These are phyloP conservation scores for Platorchestia sp. DNA, from an alignment of 1,140 invertebrate genomes.

Conservation along the genomic window DNA sequence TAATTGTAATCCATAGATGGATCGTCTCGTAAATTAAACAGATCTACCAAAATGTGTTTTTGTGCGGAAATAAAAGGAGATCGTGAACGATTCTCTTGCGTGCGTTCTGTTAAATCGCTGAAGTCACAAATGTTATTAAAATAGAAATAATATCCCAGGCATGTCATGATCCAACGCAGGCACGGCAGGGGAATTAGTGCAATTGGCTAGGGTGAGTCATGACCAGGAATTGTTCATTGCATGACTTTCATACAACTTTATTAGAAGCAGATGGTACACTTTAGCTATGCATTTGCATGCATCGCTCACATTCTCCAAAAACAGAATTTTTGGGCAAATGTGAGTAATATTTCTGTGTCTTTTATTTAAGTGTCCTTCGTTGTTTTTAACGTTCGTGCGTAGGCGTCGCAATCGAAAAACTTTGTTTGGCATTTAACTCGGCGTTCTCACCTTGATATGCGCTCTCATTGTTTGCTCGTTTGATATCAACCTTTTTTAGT, in stretches of 20 bases:
- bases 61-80: not conserved
- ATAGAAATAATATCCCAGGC: too few species aligned
- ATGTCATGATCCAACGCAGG: too few species aligned
- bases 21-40: not conserved
- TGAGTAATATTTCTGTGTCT: not conserved
- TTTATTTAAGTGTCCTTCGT: not conserved
- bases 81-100: not conserved
- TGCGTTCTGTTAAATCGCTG: too few species aligned
- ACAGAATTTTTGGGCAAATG: not conserved
- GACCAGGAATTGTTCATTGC: too few species aligned
- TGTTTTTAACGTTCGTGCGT: not conserved
- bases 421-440: not conserved
- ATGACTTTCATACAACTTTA: not conserved
- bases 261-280: not conserved
- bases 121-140: too few species aligned
- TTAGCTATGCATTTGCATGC: not conserved
- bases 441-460: not conserved
- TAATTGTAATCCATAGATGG: not conserved
- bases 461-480: not conserved
- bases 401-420: not conserved
- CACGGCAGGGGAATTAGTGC: too few species aligned
- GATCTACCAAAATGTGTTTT: not conserved
- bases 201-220: too few species aligned
- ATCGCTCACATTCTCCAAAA: not conserved
- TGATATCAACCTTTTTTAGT: not conserved